A percentile compares a stretch with the other conserved stretches of the same genome.
Conservation (phyloP, 1,140 invertebrate species). For the Aphelenchoides avenae region DNA sequence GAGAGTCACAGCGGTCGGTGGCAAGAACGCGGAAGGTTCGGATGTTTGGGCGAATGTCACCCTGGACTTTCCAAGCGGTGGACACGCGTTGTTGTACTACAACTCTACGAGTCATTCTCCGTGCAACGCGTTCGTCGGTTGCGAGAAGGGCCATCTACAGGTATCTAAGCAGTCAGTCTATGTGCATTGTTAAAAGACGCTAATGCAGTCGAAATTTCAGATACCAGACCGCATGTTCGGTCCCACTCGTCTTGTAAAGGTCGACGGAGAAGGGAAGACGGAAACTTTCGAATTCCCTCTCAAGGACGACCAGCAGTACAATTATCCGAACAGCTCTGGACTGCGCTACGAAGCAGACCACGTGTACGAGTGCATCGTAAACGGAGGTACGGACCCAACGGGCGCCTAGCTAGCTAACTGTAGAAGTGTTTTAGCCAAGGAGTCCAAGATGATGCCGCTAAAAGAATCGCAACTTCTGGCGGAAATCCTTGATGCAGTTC, state of each 20-base stretch:
- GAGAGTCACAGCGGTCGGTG: too few relatives aligned
- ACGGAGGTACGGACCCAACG: slow-evolving; percentile 62
- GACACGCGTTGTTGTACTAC: too few relatives aligned
- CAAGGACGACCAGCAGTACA: slow-evolving; percentile 46
- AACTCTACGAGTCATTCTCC: slow-evolving; percentile 69
- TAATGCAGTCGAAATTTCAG: slow-evolving; percentile 4
- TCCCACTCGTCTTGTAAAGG: slow-evolving; percentile 32
- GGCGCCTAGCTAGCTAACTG: too few relatives aligned
- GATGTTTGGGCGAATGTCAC: too few relatives aligned
- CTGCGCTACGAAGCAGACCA: slow-evolving; percentile 72
- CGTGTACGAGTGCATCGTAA: slow-evolving; percentile 66
- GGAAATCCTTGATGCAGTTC: not conserved
- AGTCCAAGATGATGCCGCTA: too few relatives aligned
- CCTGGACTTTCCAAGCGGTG: too few relatives aligned
- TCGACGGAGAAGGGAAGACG: slow-evolving; percentile 10
- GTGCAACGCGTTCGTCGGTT: slow-evolving; percentile 68
- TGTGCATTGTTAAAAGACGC: too few relatives aligned
- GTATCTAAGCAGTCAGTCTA: too few relatives aligned
- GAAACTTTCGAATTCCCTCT: slow-evolving; percentile 27
- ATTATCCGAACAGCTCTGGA: slow-evolving; percentile 70
- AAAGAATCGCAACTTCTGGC: slow-evolving; percentile 66
- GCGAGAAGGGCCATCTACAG: slow-evolving; percentile 67
- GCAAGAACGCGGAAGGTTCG: too few relatives aligned
- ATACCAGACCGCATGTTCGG: slow-evolving; percentile 38
- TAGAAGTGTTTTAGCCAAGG: too few relatives aligned